Conservation (phyloP, 2,797 vertebrate species). For the Pogonophryne albipinna region DNA sequence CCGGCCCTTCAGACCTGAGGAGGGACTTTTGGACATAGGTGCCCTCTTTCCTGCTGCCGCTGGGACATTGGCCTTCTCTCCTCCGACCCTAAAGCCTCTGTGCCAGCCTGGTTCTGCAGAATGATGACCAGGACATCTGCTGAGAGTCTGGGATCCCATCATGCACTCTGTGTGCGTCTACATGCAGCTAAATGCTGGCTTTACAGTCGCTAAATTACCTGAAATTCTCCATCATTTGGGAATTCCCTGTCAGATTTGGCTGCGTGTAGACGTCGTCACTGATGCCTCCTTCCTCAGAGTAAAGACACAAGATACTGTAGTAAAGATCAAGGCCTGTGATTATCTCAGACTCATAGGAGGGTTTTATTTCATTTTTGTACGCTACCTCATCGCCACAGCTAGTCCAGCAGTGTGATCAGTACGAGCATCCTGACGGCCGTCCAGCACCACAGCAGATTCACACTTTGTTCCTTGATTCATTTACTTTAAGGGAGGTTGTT, state of each 20-base stretch:
- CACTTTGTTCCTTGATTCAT: not conserved
- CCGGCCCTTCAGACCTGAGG: conserved; percentile 2
- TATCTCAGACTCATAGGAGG: conserved; percentile 44
- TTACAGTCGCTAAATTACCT: not conserved
- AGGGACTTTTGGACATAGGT: conserved; percentile 33
- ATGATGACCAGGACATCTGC: conserved; percentile 37
- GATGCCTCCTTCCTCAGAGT: conserved; percentile 14
- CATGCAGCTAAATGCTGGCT: conserved; percentile 20
- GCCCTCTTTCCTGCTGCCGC: conserved; percentile 39
- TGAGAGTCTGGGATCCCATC: not conserved
- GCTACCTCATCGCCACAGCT: conserved; percentile 77
- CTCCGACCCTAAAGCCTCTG: conserved; percentile 3
- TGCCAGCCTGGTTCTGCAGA: conserved; percentile 44
- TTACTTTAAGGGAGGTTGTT: not conserved
- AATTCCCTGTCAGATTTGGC: conserved; percentile 7
- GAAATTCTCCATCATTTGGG: conserved; percentile 3
- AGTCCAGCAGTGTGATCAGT: conserved; percentile 48
- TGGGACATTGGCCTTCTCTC: conserved; percentile 39
- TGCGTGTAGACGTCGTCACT: conserved; percentile 32
- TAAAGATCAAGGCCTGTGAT: conserved; percentile 77
- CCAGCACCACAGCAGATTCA: conserved; percentile 48
- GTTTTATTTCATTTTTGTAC: conserved; percentile 44
- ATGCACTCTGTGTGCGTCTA: conserved; percentile 12
- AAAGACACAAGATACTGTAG: conserved; percentile 80
- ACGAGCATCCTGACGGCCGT: conserved; percentile 31